A percentile compares a stretch with the other conserved stretches of the same genome.
phyloP scores from a whole-genome alignment of 2,888 invertebrate species.

The Acronicta psi region DNA sequence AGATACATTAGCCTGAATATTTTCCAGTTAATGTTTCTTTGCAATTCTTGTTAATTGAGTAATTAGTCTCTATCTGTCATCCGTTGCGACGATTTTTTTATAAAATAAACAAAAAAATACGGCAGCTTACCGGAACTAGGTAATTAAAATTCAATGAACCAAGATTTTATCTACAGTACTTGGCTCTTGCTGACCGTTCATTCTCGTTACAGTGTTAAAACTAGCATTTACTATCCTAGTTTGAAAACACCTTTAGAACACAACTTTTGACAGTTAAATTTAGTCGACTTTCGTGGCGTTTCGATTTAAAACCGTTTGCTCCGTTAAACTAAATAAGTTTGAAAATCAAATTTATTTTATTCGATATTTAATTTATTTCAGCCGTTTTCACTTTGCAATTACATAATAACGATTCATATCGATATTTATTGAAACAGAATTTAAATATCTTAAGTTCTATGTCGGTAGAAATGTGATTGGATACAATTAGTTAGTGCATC shows the following conservation, averaged over 20 bases:
- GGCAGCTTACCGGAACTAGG: slow-evolving; percentile 19
- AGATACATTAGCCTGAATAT: too few species aligned
- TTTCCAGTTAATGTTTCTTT: too few species aligned
- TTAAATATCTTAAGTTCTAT: not conserved
- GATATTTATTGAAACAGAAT: slow-evolving; percentile 10
- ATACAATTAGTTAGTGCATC: slow-evolving; percentile 19
- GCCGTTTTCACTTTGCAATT: slow-evolving; percentile 12
- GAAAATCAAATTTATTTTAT: not conserved
- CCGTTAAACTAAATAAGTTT: not conserved
- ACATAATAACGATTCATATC: not conserved
- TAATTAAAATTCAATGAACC: slow-evolving; percentile 40
- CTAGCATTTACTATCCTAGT: slow-evolving; percentile 19
- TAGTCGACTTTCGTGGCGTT: too few species aligned
- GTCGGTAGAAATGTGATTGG: slow-evolving; percentile 17
- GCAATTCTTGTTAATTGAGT: too few species aligned
- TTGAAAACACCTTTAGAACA: slow-evolving; percentile 12
- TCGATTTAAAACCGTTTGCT: too few species aligned
- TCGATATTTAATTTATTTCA: not conserved
- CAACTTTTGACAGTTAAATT: not conserved
- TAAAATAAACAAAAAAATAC: slow-evolving; percentile 11
- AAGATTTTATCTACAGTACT: slow-evolving; percentile 28
- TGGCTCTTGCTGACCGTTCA: slow-evolving; percentile 29
- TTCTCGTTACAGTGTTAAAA: slow-evolving; percentile 25
- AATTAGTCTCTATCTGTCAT: too few species aligned
- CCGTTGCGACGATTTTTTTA: not conserved